Evolutionary conservation across 2,797 vertebrate species (phyloP), one percentile per base, ranked within the genome.

Genomic region (Hybognathus amarus): DNA sequence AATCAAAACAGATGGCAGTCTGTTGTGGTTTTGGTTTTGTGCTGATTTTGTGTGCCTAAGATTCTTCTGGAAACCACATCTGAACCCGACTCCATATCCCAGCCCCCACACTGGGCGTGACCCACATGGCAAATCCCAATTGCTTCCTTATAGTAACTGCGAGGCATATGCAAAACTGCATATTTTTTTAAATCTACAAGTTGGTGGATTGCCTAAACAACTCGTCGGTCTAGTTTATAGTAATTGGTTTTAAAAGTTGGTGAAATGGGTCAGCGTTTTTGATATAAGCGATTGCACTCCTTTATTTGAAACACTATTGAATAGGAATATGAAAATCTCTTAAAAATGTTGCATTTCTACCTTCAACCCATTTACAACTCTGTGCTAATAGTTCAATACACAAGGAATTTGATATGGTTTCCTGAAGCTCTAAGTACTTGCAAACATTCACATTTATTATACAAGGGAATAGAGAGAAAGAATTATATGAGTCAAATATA

Each of bases 61-160:
- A 87, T 86, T 86, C 80, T 81, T 81, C 8, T 73, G 50, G 56
- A 80, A 82, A 76, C 85, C 83, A 56, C 83, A 84, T 86, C 77
- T 86, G 54, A 77, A 69, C 63, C 40, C 42, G 30, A 30, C 30
- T 79, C 64, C 68, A 67, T 18, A 64, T 79, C 45, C 70, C 40
- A 67, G 24, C 81, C 80, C 64, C 77, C 67, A 47, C 79, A 20
- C 40, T 74, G 79, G 77, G 79, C 38, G 80, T 86, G 87, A 89
- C 77, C 84, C 79, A 77, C 78, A 77, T 84, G 74, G 30, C 80
- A 79, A 79, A 87, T 80, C 79, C 81, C 77, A 77, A 80, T 54
- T 27, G 79, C 71, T 82, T 86, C 42, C 59, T 82, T 24, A 64
- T 15, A 54, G 45, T 42, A 13, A 64, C 33, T 52, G 70, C 68